phyloP scores from a whole-genome alignment of 2,113 vertebrate species.

The Mionectes macconnelli region DNA sequence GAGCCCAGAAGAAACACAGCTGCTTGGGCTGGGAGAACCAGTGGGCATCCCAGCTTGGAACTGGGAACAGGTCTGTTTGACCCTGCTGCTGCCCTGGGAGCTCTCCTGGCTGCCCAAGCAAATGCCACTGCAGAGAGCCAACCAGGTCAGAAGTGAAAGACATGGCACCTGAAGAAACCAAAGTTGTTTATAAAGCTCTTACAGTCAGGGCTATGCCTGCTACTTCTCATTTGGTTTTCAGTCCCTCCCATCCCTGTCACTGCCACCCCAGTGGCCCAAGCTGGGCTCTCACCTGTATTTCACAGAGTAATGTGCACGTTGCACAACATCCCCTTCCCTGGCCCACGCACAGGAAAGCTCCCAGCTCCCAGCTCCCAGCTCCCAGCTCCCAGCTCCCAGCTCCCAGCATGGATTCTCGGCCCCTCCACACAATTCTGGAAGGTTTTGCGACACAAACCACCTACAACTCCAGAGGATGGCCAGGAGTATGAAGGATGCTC shows the following conservation, averaged over 20 bases:
- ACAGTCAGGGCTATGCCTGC: too few species aligned
- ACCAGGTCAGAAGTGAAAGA: neutral
- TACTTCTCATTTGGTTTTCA: neutral
- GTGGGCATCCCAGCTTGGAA: neutral
- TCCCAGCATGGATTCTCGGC: fast-evolving
- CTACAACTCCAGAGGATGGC: neutral
- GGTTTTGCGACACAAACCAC: neutral
- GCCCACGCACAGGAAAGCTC: neutral
- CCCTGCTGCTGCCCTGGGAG: neutral
- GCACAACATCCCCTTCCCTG: neutral
- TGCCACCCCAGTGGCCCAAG: neutral
- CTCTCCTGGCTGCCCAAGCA: neutral
- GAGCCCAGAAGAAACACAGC: neutral
- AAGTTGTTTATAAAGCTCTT: neutral
- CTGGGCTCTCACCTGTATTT: neutral
- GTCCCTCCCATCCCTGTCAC: neutral
- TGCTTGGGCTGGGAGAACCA: neutral
- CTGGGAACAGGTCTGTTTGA: neutral
- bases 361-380: fast-evolving
- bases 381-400: neutral
- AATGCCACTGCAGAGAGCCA: neutral
- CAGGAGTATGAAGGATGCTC: neutral
- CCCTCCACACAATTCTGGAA: neutral
- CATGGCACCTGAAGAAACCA: neutral
- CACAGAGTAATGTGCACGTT: fast-evolving